Evolutionary conservation across 2,113 vertebrate species (phyloP), one percentile per base, ranked within the genome.

Genomic region (Sclerurus mexicanus): DNA sequence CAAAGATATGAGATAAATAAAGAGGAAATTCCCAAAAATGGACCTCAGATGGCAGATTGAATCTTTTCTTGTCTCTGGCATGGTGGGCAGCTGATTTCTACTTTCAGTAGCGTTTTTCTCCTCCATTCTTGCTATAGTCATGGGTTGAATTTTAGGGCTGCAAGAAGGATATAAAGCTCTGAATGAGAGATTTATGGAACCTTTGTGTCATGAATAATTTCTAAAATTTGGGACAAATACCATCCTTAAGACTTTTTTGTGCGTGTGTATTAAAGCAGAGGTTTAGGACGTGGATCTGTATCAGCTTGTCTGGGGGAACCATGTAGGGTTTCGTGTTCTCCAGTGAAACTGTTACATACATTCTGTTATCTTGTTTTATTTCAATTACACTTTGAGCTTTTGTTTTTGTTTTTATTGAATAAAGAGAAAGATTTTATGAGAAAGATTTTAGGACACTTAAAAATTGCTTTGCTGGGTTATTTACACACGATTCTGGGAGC

Each of bases 331-430:
- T 35, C 50, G 30, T 18, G 6, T 90, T 66, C 20, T 28, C 10
- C 20, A 60, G 27, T 9, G 24, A 15, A 24, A 24, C 5, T 21
- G 2, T 46, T 42, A 31, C 4, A 42, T 12, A 21, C 23, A 12
- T 17, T 33, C 23, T 64, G 5, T 13, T 21, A 16, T 33, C 14
- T 56, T 81, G 21, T 17, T 89, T 60, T 47, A 7, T 6, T 80
- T 87, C 55, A 68, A 7, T 42, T 35, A 13, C 6, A 27, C 7
- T 28, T 50, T 2, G 16, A 30, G 8, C 0, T 10, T 68, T 81
- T 12, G 14, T 11, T 1, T 4, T 5, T 4, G 0, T 2, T 7
- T 50, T 71, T 35, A 31, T 18, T 23, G 3, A 6, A 33, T 67
- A 59, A 66, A 47, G 2, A 46, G 44, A 46, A 46, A 46, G 44